A percentile compares a stretch with the other conserved stretches of the same genome.
phyloP scores from a whole-genome alignment of 2,888 invertebrate species.

The Orthosia incerta region DNA sequence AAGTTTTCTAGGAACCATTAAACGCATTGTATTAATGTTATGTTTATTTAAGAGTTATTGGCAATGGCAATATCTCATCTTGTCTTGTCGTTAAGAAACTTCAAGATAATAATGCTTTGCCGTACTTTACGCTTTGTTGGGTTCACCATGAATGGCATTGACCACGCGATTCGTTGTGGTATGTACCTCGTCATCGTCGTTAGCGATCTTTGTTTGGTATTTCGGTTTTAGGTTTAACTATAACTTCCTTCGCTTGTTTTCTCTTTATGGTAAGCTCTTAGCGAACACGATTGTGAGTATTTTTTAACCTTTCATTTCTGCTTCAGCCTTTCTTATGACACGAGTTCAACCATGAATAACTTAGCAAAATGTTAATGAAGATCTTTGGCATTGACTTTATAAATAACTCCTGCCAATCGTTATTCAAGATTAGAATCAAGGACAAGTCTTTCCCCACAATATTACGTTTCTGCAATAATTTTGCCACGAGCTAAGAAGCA shows the following conservation, averaged over 20 bases:
- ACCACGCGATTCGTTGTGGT: constrained; percentile 72
- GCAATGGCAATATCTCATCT: constrained; percentile 17
- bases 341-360: constrained; percentile 7
- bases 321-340: background rate
- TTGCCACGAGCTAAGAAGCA: constrained; percentile 70
- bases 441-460: constrained; percentile 33
- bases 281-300: constrained; percentile 27
- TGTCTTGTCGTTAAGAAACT: constrained; percentile 58
- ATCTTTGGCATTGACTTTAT: constrained; percentile 27
- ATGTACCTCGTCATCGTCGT: constrained; percentile 67
- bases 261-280: constrained; percentile 45
- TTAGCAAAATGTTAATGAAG: constrained; percentile 18
- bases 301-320: constrained; percentile 2
- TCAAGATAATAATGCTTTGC: constrained; percentile 64
- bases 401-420: constrained; percentile 31
- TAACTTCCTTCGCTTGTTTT: constrained; percentile 43
- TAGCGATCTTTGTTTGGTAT: constrained; percentile 65
- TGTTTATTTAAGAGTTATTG: constrained; percentile 40
- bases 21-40: background rate
- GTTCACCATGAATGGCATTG: constrained; percentile 72
- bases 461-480: constrained; percentile 59
- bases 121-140: constrained; percentile 67
- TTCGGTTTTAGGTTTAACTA: constrained; percentile 61
- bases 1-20: constrained; percentile 2
- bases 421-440: constrained; percentile 36